phyloP scores from a whole-genome alignment of 2,888 invertebrate genomes.

The Andricus quercusramuli region DNA sequence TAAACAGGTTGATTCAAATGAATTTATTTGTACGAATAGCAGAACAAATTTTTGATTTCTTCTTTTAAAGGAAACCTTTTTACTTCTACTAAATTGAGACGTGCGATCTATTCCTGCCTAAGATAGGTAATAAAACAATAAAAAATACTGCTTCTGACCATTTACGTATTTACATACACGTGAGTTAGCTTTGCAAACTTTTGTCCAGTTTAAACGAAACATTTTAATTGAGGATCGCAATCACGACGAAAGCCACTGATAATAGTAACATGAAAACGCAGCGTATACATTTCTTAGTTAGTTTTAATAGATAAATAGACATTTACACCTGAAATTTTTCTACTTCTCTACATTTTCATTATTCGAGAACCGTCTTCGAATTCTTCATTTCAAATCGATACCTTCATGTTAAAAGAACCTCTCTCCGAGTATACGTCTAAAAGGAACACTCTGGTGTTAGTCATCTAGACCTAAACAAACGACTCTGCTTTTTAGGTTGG shows the following conservation, averaged over 20 bases:
- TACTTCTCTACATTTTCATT: slow-evolving; percentile 26
- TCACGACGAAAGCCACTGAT: slow-evolving; percentile 33
- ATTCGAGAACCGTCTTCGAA: slow-evolving; percentile 7
- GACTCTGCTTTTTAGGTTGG: too few species aligned
- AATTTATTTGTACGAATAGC: background rate
- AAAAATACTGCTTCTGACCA: slow-evolving; percentile 27
- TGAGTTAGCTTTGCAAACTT: slow-evolving; percentile 1
- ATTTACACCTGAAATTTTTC: slow-evolving; percentile 37
- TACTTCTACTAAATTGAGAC: slow-evolving; percentile 10
- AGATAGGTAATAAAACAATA: slow-evolving; percentile 36
- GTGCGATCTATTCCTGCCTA: slow-evolving; percentile 19
- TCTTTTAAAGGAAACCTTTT: background rate
- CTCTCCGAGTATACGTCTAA: too few species aligned
- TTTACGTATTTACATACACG: slow-evolving; percentile 8
- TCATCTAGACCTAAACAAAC: too few species aligned
- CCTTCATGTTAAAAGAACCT: too few species aligned
- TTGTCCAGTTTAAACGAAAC: slow-evolving; percentile 11
- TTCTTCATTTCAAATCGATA: background rate
- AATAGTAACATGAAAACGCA: slow-evolving; percentile 31
- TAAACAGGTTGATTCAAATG: background rate
- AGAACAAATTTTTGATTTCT: background rate
- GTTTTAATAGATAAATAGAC: slow-evolving; percentile 37
- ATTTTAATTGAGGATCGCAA: slow-evolving; percentile 12
- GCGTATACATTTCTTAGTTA: slow-evolving; percentile 35
- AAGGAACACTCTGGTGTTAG: too few species aligned